Base-by-base conservation (phyloP, 2,797 vertebrate genomes). In the Helostoma temminkii region DNA sequence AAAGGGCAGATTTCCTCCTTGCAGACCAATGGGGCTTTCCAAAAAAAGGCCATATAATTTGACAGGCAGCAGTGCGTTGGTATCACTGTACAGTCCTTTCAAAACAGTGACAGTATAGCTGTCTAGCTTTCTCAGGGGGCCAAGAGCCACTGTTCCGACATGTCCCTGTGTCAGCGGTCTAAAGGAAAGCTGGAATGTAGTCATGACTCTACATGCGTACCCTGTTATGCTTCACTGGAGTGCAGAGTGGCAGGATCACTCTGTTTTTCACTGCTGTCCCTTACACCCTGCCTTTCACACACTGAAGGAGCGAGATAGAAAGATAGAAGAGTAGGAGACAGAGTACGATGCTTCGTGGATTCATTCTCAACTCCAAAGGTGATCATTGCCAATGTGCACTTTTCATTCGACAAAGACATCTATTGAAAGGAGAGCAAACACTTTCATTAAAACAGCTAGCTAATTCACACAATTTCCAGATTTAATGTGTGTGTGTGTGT, bases 191-290 rank as follows among this genome's bases (percentile, higher is more conserved):
- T 74, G 85, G 89, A 91, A 88, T 91, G 88, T 85, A 76, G 82
- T 91, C 84, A 78, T 86, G 86, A 88, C 85, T 90, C 74, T 70
- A 88, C 90, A 86, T 82, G 88, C 62, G 19, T 71, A 61, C 56
- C 57, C 65, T 50, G 87, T 81, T 84, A 58, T 62, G 85, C 88
- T 85, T 58, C 58, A 22, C 52, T 74, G 72, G 76, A 64, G 65
- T 74, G 76, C 78, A 83, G 83, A 87, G 72, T 76, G 71, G 72
- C 19, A 12, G 68, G 59, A 79, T 81, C 64, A 14, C 36, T 63
- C 26, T 49, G 12, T 56, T 65, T 72, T 69, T 5, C 2, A 34
- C 45, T 37, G 41, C 39, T 24, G 65, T 55, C 43, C 49, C 26
- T 71, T 52, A 65, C 6, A 1, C 21, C 52, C 28, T 21, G 24